Evolutionary conservation across 1,140 invertebrate genomes (phyloP).

Genomic region (Cydia pomonella): DNA sequence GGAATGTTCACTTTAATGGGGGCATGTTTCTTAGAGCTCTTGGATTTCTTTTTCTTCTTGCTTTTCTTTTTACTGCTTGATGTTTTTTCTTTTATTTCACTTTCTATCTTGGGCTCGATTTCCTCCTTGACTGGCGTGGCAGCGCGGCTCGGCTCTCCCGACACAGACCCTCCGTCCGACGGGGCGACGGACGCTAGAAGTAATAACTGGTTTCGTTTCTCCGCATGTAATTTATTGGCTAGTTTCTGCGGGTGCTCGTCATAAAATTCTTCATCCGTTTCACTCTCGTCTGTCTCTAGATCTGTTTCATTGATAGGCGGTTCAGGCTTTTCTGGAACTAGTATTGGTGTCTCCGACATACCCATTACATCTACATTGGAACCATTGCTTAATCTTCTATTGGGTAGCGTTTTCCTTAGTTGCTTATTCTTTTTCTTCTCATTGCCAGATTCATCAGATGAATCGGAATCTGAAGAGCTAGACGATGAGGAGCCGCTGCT

Average conservation of each 20-base stretch:
- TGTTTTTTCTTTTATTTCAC: slow-evolving; percentile 73
- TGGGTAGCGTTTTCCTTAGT: slow-evolving; percentile 59
- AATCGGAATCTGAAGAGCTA: slow-evolving; percentile 83
- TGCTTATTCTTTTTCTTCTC: slow-evolving; percentile 69
- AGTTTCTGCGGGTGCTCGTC: slow-evolving; percentile 88
- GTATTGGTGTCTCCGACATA: slow-evolving; percentile 73
- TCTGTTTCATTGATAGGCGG: slow-evolving; percentile 87
- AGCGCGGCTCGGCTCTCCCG: slow-evolving; percentile 81
- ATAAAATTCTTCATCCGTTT: slow-evolving; percentile 93
- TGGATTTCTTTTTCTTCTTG: slow-evolving; percentile 82
- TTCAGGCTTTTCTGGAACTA: slow-evolving; percentile 75
- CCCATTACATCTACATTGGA: slow-evolving; percentile 80
- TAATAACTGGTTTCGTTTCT: slow-evolving; percentile 87
- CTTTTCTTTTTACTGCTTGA: slow-evolving; percentile 75
- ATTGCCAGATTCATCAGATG: slow-evolving; percentile 71
- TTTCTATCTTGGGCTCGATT: slow-evolving; percentile 58
- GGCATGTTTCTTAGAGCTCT: slow-evolving; percentile 78
- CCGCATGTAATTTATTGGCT: slow-evolving; percentile 85
- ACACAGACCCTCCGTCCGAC: slow-evolving; percentile 82
- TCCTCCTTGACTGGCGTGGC: slow-evolving; percentile 79
- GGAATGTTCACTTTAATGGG: slow-evolving; percentile 78
- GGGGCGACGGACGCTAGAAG: slow-evolving; percentile 81
- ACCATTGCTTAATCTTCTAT: slow-evolving; percentile 75
- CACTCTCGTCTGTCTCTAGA: slow-evolving; percentile 90
- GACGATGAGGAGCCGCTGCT: slow-evolving; percentile 86